Evolutionary conservation across 2,797 vertebrate genomes (phyloP).

Genomic region (Paratrypauchen microcephalus): DNA sequence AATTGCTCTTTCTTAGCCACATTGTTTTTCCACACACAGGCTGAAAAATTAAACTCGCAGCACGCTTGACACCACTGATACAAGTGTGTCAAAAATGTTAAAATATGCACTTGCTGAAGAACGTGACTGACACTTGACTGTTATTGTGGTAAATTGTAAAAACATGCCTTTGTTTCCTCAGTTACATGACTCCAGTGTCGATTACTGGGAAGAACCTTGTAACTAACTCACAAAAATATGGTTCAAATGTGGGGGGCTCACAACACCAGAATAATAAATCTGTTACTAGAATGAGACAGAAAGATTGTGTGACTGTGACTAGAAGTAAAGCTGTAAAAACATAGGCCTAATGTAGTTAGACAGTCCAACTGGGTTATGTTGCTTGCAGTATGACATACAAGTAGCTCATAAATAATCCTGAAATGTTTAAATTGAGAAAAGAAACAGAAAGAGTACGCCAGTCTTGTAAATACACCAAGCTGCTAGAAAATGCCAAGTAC

Average conservation of each 20-base stretch:
- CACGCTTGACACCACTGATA: neutral
- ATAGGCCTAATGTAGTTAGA: neutral
- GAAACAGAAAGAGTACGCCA: neutral
- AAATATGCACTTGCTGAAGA: neutral
- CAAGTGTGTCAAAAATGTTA: neutral
- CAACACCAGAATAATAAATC: neutral
- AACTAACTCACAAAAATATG: constrained; percentile 4
- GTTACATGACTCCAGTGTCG: constrained; percentile 7
- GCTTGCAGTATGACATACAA: neutral
- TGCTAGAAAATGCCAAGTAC: neutral
- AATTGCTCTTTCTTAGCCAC: neutral
- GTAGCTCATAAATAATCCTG: neutral
- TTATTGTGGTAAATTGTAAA: constrained; percentile 7
- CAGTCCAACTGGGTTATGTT: neutral
- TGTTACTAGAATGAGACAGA: neutral
- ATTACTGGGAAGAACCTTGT: constrained; percentile 1
- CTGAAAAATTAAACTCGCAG: neutral
- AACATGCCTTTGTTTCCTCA: constrained; percentile 6
- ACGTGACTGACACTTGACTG: neutral
- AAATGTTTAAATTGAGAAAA: neutral
- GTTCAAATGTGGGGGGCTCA: neutral
- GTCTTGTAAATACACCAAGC: neutral
- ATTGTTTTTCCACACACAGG: neutral
- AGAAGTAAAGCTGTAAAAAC: neutral
- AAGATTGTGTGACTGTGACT: neutral